A percentile compares a stretch with the other conserved stretches of the same genome.
These are phyloP conservation scores for Alitta virens DNA, from an alignment of 2,888 invertebrate species.

Conservation along the genomic window DNA sequence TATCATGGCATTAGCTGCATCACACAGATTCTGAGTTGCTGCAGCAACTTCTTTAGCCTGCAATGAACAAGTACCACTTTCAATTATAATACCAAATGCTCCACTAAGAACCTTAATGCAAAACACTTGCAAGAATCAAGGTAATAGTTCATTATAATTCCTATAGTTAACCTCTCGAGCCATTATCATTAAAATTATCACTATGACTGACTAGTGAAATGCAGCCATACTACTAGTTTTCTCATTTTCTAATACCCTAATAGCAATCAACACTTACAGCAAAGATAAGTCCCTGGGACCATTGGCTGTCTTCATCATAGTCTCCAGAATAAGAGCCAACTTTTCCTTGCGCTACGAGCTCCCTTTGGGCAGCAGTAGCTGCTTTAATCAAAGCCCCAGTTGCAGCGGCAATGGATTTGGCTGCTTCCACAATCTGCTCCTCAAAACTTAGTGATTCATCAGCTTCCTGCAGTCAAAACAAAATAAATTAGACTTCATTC, in stretches of 20 bases:
- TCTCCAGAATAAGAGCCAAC: conserved; percentile 55
- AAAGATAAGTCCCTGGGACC: conserved; percentile 95
- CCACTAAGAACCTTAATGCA: no score
- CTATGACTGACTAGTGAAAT: no score
- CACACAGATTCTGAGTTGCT: conserved; percentile 94
- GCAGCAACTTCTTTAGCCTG: conserved; percentile 89
- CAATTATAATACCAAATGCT: no score
- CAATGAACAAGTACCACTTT: not conserved
- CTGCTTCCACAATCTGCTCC: conserved; percentile 97
- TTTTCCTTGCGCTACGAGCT: conserved; percentile 86
- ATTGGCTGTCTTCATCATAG: conserved; percentile 76
- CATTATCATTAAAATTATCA: no score
- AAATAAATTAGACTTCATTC: no score
- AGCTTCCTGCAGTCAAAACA: conserved; percentile 66
- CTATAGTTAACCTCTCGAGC: no score
- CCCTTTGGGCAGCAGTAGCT: conserved; percentile 94
- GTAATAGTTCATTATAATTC: no score
- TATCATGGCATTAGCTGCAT: conserved; percentile 95
- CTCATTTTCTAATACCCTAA: no score
- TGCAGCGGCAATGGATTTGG: conserved; percentile 94
- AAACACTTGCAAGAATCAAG: no score
- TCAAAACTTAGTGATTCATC: conserved; percentile 96
- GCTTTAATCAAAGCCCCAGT: conserved; percentile 95
- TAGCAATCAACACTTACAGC: conserved; percentile 61
- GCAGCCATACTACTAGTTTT: no score